Percentiles rank a stretch among this genome's conserved stretches.
phyloP scores from a whole-genome alignment of 2,797 vertebrate species.

The Anas georgica region DNA sequence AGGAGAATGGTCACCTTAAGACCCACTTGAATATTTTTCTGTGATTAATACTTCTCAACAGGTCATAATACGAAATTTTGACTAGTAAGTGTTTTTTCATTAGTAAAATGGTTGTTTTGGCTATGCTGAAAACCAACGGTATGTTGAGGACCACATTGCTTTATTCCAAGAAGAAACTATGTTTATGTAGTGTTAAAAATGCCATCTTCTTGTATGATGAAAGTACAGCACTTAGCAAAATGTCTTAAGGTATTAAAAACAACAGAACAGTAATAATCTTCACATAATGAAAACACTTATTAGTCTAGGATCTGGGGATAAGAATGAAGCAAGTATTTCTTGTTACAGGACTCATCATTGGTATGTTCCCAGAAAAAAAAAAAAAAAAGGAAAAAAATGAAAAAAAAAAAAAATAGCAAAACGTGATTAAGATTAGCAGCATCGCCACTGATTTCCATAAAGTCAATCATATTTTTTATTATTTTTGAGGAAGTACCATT shows the following conservation, averaged over 20 bases:
- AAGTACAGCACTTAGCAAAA: neutral
- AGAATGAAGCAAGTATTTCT: neutral
- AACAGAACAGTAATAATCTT: neutral
- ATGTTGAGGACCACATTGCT: neutral
- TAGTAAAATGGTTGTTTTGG: neutral
- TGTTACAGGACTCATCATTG: neutral
- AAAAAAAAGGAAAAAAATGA: too few relatives aligned
- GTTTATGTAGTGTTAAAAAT: neutral
- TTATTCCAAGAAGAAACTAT: neutral
- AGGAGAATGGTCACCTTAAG: neutral
- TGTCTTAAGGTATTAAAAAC: neutral
- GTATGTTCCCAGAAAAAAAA: too few relatives aligned
- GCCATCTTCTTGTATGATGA: neutral
- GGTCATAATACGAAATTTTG: neutral
- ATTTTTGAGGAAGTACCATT: neutral
- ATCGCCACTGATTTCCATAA: neutral
- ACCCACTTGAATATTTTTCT: neutral
- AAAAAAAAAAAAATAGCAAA: neutral
- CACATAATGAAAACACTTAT: neutral
- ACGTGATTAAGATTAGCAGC: neutral
- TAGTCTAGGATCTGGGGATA: neutral
- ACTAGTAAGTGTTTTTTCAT: neutral
- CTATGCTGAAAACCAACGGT: neutral
- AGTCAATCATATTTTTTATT: neutral
- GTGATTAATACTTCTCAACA: neutral